phyloP scores from a whole-genome alignment of 2,113 vertebrate species.

The Oxygymnocypris stewartii region DNA sequence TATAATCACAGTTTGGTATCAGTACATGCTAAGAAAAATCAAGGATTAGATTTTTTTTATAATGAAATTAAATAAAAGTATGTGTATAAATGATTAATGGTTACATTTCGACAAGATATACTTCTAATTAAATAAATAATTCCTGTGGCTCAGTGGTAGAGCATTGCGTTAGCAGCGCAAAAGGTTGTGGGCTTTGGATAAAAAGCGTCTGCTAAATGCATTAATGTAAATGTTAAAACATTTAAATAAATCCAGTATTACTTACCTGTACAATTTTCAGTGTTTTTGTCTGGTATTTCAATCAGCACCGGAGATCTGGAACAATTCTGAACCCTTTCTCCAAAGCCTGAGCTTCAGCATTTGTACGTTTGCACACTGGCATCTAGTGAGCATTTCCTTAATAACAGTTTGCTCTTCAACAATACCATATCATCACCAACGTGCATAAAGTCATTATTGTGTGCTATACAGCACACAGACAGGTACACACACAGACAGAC shows the following conservation, averaged over 20 bases:
- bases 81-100: neutral
- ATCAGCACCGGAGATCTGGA: neutral
- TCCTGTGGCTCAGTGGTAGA: too few species aligned
- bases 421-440: neutral
- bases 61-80: neutral
- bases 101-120: neutral
- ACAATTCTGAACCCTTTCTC: neutral
- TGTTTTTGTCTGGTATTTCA: neutral
- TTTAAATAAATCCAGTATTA: neutral
- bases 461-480: too few species aligned
- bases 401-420: neutral
- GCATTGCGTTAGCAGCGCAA: too few species aligned
- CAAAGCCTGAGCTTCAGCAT: neutral
- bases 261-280: neutral
- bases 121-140: neutral
- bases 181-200: too few species aligned
- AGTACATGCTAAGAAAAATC: neutral
- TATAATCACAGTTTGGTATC: neutral
- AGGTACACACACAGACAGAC: too few species aligned
- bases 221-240: too few species aligned
- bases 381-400: slow-evolving; percentile 3
- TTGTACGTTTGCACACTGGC: neutral
- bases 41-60: neutral
- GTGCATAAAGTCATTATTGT: neutral
- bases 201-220: too few species aligned